A percentile compares a stretch with the other conserved stretches of the same genome.
These are phyloP conservation scores for Sebastolobus alascanus DNA, from an alignment of 2,797 vertebrate species.

Conservation along the genomic window DNA sequence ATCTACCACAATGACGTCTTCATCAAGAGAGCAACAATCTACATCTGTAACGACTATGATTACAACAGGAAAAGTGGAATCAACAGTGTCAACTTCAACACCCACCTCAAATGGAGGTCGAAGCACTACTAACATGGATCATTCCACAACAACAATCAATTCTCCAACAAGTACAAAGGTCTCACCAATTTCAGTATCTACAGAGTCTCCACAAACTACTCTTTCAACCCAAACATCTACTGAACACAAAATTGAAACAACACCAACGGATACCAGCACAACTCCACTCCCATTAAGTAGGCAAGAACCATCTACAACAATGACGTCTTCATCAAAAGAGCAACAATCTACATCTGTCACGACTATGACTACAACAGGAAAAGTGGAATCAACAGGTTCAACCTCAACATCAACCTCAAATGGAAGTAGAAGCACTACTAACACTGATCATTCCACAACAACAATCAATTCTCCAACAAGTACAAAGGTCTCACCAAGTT, in stretches of 20 bases:
- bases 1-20: neutral
- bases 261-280: no score
- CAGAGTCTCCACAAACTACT: neutral
- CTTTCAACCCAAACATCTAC: neutral
- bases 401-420: neutral
- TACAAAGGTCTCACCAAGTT: neutral
- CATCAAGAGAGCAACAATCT: neutral
- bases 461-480: neutral
- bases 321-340: neutral
- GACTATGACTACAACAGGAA: accelerated
- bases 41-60: neutral
- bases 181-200: neutral
- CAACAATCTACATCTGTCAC: neutral
- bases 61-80: neutral
- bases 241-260: neutral
- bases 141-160: neutral
- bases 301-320: neutral
- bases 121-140: neutral
- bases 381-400: neutral
- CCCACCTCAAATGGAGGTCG: neutral
- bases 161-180: neutral
- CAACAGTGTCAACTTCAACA: neutral
- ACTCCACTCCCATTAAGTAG: neutral
- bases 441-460: neutral
- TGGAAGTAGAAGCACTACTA: neutral